Percentiles rank a stretch among this genome's conserved stretches.
Evolutionary conservation across 2,797 vertebrate species (phyloP).

Genomic region (Sebastes minor): DNA sequence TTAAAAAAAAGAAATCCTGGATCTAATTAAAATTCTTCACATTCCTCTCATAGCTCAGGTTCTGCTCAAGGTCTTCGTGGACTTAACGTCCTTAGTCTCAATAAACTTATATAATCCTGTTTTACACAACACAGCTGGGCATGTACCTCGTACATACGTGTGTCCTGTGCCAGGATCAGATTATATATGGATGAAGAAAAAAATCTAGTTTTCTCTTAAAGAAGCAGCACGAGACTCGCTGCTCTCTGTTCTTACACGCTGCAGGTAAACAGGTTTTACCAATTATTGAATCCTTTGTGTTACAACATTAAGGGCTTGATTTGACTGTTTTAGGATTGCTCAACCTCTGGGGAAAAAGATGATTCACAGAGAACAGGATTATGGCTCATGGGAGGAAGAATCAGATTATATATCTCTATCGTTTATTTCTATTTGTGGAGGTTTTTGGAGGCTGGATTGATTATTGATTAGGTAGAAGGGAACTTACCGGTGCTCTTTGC

Average conservation of each 20-base stretch:
- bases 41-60: constrained; percentile 80
- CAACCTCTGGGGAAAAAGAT: constrained; percentile 27
- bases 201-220: constrained; percentile 43
- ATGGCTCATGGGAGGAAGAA: not conserved
- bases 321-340: constrained; percentile 12
- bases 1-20: constrained; percentile 76
- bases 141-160: constrained; percentile 45
- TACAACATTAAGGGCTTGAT: constrained; percentile 1
- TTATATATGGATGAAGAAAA: constrained; percentile 53
- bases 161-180: constrained; percentile 42
- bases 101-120: constrained; percentile 84
- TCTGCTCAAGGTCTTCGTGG: constrained; percentile 78
- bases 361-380: constrained; percentile 15
- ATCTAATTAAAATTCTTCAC: constrained; percentile 84
- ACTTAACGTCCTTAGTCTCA: constrained; percentile 78
- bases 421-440: not conserved
- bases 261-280: constrained; percentile 61
- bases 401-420: not conserved
- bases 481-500: not conserved
- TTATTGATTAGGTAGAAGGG: not conserved
- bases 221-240: constrained; percentile 28
- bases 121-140: constrained; percentile 77
- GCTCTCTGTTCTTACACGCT: constrained; percentile 41
- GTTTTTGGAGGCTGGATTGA: not conserved
- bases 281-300: constrained; percentile 43